Conservation (phyloP, 2,797 vertebrate genomes). For the Avahi laniger region DNA sequence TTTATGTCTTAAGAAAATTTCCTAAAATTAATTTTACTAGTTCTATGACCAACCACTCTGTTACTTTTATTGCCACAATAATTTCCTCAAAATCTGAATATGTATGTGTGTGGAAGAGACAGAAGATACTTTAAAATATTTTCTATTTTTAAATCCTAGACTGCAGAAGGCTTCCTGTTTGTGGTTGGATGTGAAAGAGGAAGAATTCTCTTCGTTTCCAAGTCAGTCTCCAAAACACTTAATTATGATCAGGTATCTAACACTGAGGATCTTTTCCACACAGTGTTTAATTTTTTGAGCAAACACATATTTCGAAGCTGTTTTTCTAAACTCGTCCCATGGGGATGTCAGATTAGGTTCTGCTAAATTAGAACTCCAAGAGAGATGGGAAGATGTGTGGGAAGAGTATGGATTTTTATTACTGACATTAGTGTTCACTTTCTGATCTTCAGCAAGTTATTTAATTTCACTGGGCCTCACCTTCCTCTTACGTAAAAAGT, state of each 20-base stretch:
- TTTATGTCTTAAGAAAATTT: neutral
- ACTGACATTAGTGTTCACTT: neutral
- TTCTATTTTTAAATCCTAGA: conserved; percentile 84
- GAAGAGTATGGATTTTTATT: neutral
- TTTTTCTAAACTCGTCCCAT: neutral
- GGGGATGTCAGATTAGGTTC: neutral
- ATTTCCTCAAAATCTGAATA: neutral
- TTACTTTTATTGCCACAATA: neutral
- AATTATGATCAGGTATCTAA: conserved; percentile 93
- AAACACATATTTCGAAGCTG: neutral
- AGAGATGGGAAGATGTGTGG: neutral
- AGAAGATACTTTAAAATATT: neutral
- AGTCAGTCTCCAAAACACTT: conserved; percentile 94
- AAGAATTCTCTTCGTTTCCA: conserved; percentile 96
- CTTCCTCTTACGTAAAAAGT: neutral
- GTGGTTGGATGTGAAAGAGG: conserved; percentile 97
- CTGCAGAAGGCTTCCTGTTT: conserved; percentile 96
- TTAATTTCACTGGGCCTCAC: neutral
- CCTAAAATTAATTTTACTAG: neutral
- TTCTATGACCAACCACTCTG: neutral
- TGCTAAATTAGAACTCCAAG: neutral
- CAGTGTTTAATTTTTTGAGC: neutral
- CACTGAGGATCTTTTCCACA: neutral
- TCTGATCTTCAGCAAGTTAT: neutral
- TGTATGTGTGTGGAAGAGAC: neutral